These are phyloP conservation scores for Drosophila sechellia DNA, from an alignment of 1,140 invertebrate species.

Conservation along the genomic window DNA sequence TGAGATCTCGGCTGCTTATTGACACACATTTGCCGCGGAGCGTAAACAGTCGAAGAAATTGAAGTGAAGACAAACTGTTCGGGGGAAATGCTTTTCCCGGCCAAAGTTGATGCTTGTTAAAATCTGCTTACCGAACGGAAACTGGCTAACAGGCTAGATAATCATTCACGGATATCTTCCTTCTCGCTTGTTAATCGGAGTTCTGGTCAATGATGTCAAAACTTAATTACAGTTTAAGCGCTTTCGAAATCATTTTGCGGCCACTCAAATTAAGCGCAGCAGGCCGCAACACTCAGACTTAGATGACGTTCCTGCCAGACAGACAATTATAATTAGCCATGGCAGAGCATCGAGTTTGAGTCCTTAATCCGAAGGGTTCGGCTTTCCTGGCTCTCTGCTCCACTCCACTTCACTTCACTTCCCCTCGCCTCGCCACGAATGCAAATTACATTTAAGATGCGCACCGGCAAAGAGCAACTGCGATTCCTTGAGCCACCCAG, in stretches of 20 bases:
- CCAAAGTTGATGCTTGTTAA: slow-evolving; percentile 16
- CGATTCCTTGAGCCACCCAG: slow-evolving; percentile 15
- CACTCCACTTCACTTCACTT: neutral
- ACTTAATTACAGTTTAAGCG: slow-evolving; percentile 52
- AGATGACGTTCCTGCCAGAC: slow-evolving; percentile 17
- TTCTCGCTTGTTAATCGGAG: slow-evolving; percentile 9
- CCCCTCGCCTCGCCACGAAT: slow-evolving; percentile 8
- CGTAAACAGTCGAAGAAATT: slow-evolving; percentile 19
- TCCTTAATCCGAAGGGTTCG: slow-evolving; percentile 34
- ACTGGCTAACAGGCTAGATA: neutral
- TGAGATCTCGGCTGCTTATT: slow-evolving; percentile 33
- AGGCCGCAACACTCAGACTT: slow-evolving; percentile 31
- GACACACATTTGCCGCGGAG: slow-evolving; percentile 50
- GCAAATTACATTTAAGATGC: slow-evolving; percentile 62
- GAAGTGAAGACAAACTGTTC: neutral
- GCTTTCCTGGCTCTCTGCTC: neutral
- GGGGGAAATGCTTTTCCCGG: neutral
- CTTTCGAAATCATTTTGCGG: slow-evolving; percentile 54
- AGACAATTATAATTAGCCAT: slow-evolving; percentile 45
- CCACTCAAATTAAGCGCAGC: slow-evolving; percentile 48
- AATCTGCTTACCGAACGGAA: neutral
- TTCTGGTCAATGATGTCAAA: slow-evolving; percentile 37
- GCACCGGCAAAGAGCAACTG: slow-evolving; percentile 25
- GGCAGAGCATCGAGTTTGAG: slow-evolving; percentile 11
- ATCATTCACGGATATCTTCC: neutral